Evolutionary conservation across 2,888 invertebrate species (phyloP).

Genomic region (Callyntrura guangdongensis): DNA sequence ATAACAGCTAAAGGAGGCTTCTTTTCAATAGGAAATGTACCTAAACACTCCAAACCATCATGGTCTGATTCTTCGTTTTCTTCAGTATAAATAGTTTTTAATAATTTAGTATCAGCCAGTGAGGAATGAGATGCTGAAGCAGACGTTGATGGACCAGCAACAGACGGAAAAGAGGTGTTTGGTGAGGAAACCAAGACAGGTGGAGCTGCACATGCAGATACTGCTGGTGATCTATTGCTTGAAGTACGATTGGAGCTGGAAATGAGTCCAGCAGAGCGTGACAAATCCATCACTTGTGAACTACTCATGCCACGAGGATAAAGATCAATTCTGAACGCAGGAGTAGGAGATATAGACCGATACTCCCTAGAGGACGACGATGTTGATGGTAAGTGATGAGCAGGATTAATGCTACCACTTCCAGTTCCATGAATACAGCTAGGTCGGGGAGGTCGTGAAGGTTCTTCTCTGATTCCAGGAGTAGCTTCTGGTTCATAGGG

Average conservation of each 20-base stretch:
- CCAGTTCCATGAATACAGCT: constrained; percentile 66
- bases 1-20: constrained; percentile 84
- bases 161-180: neutral
- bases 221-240: neutral
- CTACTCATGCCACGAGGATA: constrained; percentile 67
- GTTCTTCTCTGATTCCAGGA: constrained; percentile 7
- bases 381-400: neutral
- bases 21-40: constrained; percentile 83
- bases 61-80: constrained; percentile 43
- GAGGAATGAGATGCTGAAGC: neutral
- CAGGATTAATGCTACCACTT: neutral
- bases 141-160: neutral
- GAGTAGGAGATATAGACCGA: constrained; percentile 15
- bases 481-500: constrained; percentile 47
- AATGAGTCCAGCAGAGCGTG: constrained; percentile 68
- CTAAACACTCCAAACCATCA: constrained; percentile 82
- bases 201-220: neutral
- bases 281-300: constrained; percentile 75
- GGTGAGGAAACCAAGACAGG: neutral
- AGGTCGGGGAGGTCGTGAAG: constrained; percentile 61
- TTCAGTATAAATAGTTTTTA: neutral
- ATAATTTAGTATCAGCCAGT: too few species aligned
- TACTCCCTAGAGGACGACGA: constrained; percentile 8
- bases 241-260: neutral
- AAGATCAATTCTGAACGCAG: constrained; percentile 64